Percentiles rank a stretch among this genome's conserved stretches.
Conservation (phyloP, 2,888 invertebrate genomes). For the Acronicta alni region DNA sequence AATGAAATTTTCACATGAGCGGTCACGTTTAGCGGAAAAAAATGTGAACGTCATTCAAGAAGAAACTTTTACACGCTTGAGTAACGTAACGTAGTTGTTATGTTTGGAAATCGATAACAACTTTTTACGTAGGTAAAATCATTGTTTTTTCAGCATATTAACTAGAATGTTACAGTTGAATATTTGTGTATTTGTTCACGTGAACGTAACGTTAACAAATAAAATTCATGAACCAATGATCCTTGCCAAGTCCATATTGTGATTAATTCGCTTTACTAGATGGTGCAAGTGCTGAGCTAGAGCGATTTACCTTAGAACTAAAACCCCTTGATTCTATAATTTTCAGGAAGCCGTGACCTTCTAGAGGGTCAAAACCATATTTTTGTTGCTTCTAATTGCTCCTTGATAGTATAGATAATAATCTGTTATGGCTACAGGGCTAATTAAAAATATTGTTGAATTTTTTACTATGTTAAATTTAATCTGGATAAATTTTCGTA, state of each 20-base stretch:
- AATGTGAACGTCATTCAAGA: slow-evolving; percentile 33
- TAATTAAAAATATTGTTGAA: too few relatives aligned
- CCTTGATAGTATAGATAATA: too few relatives aligned
- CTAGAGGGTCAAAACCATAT: too few relatives aligned
- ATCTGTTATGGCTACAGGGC: too few relatives aligned
- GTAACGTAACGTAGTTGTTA: slow-evolving; percentile 14
- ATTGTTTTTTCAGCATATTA: slow-evolving; percentile 8
- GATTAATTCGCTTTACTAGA: slow-evolving; percentile 62
- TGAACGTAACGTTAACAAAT: slow-evolving; percentile 65
- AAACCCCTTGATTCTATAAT: background rate
- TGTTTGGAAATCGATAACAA: slow-evolving; percentile 23
- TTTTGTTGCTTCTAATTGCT: too few relatives aligned
- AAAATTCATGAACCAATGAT: slow-evolving; percentile 76
- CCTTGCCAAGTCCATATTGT: slow-evolving; percentile 65
- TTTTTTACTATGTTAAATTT: too few relatives aligned
- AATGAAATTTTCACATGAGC: slow-evolving; percentile 38
- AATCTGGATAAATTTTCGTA: too few relatives aligned
- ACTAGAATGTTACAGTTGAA: slow-evolving; percentile 17
- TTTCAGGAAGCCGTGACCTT: too few relatives aligned
- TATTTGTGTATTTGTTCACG: slow-evolving; percentile 57
- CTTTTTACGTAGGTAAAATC: slow-evolving; percentile 8
- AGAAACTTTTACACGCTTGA: slow-evolving; percentile 27
- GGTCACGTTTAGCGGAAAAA: slow-evolving; percentile 32
- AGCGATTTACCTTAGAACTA: background rate
- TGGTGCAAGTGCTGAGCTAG: slow-evolving; percentile 3